Evolutionary conservation across 2,113 vertebrate species (phyloP).

Genomic region (Gracilinanus agilis): DNA sequence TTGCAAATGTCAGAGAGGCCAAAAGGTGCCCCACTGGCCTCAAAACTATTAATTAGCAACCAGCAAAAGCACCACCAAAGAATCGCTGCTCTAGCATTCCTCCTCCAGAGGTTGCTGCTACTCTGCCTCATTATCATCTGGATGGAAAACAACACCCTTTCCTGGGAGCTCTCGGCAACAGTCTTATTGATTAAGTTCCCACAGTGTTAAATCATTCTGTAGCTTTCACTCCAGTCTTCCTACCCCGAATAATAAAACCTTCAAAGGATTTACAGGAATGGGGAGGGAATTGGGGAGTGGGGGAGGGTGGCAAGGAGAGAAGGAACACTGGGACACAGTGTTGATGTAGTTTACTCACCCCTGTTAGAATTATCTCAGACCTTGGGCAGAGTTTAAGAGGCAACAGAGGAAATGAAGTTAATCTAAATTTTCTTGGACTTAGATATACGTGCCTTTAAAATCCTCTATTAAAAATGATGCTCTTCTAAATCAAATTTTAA

Average conservation of each 20-base stretch:
- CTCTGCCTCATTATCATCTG: constrained; percentile 88
- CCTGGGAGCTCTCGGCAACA: constrained; percentile 85
- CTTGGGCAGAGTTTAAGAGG: constrained; percentile 74
- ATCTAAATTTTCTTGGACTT: constrained; percentile 74
- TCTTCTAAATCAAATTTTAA: constrained; percentile 72
- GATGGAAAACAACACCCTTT: constrained; percentile 88
- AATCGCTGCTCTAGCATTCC: constrained; percentile 81
- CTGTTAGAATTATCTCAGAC: constrained; percentile 65
- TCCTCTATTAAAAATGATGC: constrained; percentile 49
- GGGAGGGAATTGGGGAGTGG: constrained; percentile 75
- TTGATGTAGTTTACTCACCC: constrained; percentile 72
- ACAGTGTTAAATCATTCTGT: constrained; percentile 89
- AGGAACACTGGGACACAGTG: constrained; percentile 61
- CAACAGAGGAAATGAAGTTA: constrained; percentile 75
- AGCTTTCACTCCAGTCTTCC: constrained; percentile 84
- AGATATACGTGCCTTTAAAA: constrained; percentile 55
- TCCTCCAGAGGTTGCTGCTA: constrained; percentile 87
- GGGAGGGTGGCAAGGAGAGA: constrained; percentile 52
- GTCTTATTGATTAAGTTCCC: constrained; percentile 90
- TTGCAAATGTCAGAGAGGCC: constrained; percentile 78
- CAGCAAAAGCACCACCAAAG: constrained; percentile 82
- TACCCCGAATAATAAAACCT: constrained; percentile 87
- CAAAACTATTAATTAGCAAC: constrained; percentile 88
- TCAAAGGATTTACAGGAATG: constrained; percentile 84
- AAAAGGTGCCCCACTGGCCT: constrained; percentile 82